Evolutionary conservation across 2,113 vertebrate species (phyloP).

Genomic region (Plecotus auritus): DNA sequence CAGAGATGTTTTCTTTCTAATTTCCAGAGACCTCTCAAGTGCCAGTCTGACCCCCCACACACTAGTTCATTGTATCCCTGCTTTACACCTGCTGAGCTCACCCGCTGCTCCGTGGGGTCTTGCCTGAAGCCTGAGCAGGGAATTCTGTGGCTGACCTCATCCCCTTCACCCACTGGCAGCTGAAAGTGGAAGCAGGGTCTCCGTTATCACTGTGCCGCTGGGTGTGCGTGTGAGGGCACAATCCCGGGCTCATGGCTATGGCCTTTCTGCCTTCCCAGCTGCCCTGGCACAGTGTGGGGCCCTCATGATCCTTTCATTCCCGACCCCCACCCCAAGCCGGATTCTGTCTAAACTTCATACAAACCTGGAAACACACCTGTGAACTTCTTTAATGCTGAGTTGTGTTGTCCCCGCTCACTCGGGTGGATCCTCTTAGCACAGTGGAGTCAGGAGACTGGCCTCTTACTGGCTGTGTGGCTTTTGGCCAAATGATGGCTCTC

Average conservation of each 20-base stretch:
- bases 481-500: background rate
- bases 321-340: background rate
- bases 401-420: background rate
- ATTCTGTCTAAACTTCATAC: background rate
- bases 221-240: background rate
- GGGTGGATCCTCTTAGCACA: background rate
- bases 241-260: rapidly evolving
- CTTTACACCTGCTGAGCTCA: background rate
- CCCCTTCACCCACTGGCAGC: background rate
- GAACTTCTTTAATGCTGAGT: background rate
- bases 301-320: background rate
- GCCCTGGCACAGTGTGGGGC: background rate
- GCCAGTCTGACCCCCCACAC: background rate
- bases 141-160: background rate
- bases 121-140: background rate
- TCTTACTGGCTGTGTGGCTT: background rate
- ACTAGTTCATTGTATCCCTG: background rate
- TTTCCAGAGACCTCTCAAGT: background rate
- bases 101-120: rapidly evolving
- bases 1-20: background rate
- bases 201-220: background rate
- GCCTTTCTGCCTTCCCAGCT: background rate
- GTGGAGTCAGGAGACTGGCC: background rate
- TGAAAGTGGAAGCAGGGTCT: background rate
- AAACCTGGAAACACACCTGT: background rate